phyloP scores from a whole-genome alignment of 2,888 invertebrate species.

The Mythimna albipuncta region DNA sequence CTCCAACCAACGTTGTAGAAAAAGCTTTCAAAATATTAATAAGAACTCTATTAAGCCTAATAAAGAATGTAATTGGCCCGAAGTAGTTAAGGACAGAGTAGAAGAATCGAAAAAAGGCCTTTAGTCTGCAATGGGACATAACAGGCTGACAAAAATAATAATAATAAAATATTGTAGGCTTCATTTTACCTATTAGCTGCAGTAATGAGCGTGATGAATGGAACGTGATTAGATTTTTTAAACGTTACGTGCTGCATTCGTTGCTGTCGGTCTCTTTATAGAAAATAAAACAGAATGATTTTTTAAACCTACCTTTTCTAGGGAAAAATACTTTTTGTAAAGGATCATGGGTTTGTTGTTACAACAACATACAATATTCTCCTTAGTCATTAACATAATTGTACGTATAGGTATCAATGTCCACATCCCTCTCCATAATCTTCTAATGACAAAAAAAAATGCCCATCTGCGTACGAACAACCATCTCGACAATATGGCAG shows the following conservation, averaged over 20 bases:
- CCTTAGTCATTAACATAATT: neutral
- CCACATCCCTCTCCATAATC: neutral
- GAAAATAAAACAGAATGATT: too few relatives aligned
- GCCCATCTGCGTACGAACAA: neutral
- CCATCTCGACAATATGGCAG: neutral
- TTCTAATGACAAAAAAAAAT: conserved; percentile 21
- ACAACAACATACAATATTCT: neutral
- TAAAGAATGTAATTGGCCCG: neutral
- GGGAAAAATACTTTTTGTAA: neutral
- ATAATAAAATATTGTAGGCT: neutral
- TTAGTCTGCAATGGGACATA: too few relatives aligned
- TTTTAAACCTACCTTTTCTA: too few relatives aligned
- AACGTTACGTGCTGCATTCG: neutral
- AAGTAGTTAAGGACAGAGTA: too few relatives aligned
- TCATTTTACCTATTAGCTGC: conserved; percentile 2
- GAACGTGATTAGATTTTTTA: neutral
- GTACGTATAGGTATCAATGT: neutral
- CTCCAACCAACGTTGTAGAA: neutral
- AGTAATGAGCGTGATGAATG: conserved; percentile 4
- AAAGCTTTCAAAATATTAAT: neutral
- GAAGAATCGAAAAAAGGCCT: too few relatives aligned
- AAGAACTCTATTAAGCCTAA: neutral
- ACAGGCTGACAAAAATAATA: too few relatives aligned
- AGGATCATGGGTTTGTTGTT: neutral
- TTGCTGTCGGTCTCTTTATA: too few relatives aligned